Percentiles rank a stretch among this genome's conserved stretches.
These are phyloP conservation scores for Thera britannica DNA, from an alignment of 2,888 invertebrate genomes.

Conservation along the genomic window DNA sequence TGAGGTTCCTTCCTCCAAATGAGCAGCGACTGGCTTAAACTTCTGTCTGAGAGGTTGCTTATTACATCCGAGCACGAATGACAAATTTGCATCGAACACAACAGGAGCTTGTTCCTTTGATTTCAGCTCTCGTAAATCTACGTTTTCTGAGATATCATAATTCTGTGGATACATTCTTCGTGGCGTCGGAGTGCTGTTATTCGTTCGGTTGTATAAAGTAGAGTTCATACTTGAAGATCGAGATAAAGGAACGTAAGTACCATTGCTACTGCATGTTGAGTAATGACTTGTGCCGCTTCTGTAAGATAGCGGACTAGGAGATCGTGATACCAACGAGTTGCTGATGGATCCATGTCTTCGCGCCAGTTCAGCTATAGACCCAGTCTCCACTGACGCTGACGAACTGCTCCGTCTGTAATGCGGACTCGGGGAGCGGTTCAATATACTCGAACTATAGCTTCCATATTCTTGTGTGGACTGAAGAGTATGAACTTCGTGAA, in stretches of 20 bases:
- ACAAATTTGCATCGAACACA: constrained; percentile 92
- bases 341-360: constrained; percentile 68
- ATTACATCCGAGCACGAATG: constrained; percentile 90
- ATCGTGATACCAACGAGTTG: constrained; percentile 74
- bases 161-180: constrained; percentile 89
- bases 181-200: constrained; percentile 82
- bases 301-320: constrained; percentile 84
- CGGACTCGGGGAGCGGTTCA: constrained; percentile 71
- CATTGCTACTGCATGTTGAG: constrained; percentile 78
- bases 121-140: constrained; percentile 85
- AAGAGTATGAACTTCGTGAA: constrained; percentile 76
- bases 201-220: constrained; percentile 68
- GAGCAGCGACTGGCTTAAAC: constrained; percentile 90
- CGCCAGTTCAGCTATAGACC: constrained; percentile 79
- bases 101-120: constrained; percentile 90
- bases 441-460: constrained; percentile 50
- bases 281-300: constrained; percentile 77
- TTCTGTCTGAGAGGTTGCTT: constrained; percentile 88
- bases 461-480: constrained; percentile 60
- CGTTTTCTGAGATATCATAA: constrained; percentile 71
- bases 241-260: constrained; percentile 72
- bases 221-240: constrained; percentile 77
- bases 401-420: constrained; percentile 72
- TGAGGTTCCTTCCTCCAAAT: constrained; percentile 90
- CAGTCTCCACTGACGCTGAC: constrained; percentile 73